Evolutionary conservation across 2,888 invertebrate genomes (phyloP), one percentile per base, ranked within the genome.

Genomic region (Scrobipalpa costella): DNA sequence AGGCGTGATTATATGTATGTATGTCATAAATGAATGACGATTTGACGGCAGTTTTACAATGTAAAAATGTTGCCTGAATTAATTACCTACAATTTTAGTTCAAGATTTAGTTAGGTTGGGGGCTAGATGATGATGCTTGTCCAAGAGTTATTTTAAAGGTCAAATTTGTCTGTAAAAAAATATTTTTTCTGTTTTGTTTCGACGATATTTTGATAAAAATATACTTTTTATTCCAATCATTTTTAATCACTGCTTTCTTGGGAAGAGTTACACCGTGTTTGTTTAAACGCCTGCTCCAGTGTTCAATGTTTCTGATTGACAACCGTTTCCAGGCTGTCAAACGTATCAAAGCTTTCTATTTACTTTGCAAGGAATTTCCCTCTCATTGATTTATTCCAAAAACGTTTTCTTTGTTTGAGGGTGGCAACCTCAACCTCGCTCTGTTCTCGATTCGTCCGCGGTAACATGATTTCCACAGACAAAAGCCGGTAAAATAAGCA

Each of bases 381-480:
- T 15, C 0, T 15, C 33, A 34, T 57, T 15, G 34, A 57, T 57
- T 57, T 36, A 33, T 57, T 50, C 15, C 13, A 34, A 15, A 33
- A 34, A 58, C 59, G 19, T 59, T 59, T 40, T 8, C 59, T 38
- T 47, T 59, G 40, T 21, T 59, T 34, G 60, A 60, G 34, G 59
- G 1, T 21, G 33, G 57, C 27, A 13, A 36, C 38, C 40, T 36
- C 40, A 6, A 21, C 55, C 11, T 27, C 3, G 57, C 21, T 27
- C 15, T 7, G 7, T 15, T 44, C 15, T 44, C 44, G 15, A 44
- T 44, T 44, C 15, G 7, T 44, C n/a, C 15, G n/a, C 44, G 15
- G 44, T 44, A 44, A 44, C 44, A 15, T n/a, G 44, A 44, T 44
- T 44, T 44, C 15, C 15, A 44, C 44, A 7, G 15, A 44, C 44